Base-by-base conservation (phyloP, 2,797 vertebrate species). In the Eulemur coronatus region DNA sequence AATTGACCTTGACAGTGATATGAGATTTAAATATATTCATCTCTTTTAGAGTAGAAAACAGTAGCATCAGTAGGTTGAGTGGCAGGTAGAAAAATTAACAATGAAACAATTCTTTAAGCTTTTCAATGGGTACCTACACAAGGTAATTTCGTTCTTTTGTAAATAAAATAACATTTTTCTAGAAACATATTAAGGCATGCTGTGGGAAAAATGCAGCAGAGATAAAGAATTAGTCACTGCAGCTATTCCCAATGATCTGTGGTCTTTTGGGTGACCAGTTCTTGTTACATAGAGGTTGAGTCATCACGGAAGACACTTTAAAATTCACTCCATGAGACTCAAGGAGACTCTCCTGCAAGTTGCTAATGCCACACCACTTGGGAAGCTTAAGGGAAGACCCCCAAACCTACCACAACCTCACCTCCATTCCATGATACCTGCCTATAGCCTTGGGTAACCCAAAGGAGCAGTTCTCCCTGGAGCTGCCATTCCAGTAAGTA, bases 11-110 rank as follows among this genome's bases (percentile, higher is more conserved):
- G 57, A 89, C 26, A 48, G 22, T 84, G 35, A 85, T 22, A 11
- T 11, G 59, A 67, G 41, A 84, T 82, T 93, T 84, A 92, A 95
- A 87, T 79, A 70, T 50, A 85, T 65, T 80, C 93, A 43, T 85
- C 61, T 94, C 84, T 80, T 92, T 85, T 52, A 63, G 26, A 84
- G 24, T 35, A 35, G 48, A 87, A 93, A 95, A 89, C 1, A 35
- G 52, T 7, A 35, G 91, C 11, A 76, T 20, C 73, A 20, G 13
- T 43, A 89, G 41, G 87, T 50, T 94, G 70, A 95, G n/a, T 84
- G 75, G 65, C 81, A 94, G 35, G 20, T 24, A 94, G 88, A 95
- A 97, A 84, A 95, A 48, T 52, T 38, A 70, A 65, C 1, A 92
- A 46, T 46, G 78, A 95, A 96, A 89, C 17, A 46, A 89, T 33